phyloP scores from a whole-genome alignment of 1,140 invertebrate species.

The Aleiodes sp. region DNA sequence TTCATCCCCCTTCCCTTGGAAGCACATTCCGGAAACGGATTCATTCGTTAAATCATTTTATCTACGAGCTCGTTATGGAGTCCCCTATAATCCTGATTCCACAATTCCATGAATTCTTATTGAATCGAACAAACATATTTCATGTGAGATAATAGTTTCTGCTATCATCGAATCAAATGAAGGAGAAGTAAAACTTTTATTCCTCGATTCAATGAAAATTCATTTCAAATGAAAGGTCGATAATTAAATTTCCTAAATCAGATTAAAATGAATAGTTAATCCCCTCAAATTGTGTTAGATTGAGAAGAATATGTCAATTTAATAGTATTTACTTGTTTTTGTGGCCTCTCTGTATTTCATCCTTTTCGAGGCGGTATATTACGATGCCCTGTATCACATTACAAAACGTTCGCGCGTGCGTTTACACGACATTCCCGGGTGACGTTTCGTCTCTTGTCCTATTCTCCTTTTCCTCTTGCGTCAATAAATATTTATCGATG shows the following conservation, averaged over 20 bases:
- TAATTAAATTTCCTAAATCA: too few species aligned
- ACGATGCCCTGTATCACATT: not conserved
- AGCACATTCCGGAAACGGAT: conserved; percentile 17
- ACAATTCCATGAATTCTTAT: not conserved
- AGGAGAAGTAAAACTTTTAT: too few species aligned
- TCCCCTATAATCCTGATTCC: not conserved
- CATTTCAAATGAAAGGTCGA: too few species aligned
- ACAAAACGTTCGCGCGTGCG: conserved; percentile 24
- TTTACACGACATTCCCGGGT: conserved; percentile 21
- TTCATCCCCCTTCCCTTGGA: not conserved
- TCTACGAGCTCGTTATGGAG: not conserved
- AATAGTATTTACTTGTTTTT: conserved; percentile 2
- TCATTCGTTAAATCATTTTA: not conserved
- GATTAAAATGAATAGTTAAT: too few species aligned
- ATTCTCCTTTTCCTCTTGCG: conserved; percentile 26
- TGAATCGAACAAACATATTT: not conserved
- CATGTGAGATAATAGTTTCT: not conserved
- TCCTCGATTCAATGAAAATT: too few species aligned
- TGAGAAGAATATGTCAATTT: too few species aligned
- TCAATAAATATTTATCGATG: conserved; percentile 53
- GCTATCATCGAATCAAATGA: not conserved
- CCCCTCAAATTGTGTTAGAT: too few species aligned
- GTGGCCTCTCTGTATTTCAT: not conserved
- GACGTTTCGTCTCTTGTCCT: conserved; percentile 22
- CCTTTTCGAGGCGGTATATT: not conserved